Conservation (phyloP, 1,140 invertebrate species). For the Cecropterus lyciades region DNA sequence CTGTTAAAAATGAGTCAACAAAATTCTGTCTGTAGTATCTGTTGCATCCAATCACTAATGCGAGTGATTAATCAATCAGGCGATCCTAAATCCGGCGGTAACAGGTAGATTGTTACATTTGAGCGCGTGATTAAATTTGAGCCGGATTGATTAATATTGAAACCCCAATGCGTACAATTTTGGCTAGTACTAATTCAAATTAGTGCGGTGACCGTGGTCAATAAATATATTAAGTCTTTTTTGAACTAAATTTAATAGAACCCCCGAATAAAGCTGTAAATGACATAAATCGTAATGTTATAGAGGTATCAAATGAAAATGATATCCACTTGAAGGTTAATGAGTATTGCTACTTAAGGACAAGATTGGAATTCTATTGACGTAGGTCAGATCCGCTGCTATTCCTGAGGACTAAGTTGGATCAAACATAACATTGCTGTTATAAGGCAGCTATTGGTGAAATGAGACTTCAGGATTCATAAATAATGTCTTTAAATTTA, state of each 20-base stretch:
- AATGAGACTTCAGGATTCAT: too few species aligned
- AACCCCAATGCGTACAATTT: conserved; percentile 8
- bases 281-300: background rate
- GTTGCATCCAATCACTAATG: conserved; percentile 24
- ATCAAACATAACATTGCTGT: too few species aligned
- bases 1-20: background rate
- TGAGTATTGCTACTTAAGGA: too few species aligned
- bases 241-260: background rate
- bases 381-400: too few species aligned
- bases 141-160: conserved; percentile 15
- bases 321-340: too few species aligned
- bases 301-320: too few species aligned
- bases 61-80: conserved; percentile 27
- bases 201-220: background rate
- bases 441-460: too few species aligned
- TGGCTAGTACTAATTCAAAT: background rate
- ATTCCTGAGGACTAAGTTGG: too few species aligned
- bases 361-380: too few species aligned
- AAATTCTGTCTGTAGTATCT: conserved; percentile 4
- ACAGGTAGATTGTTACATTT: conserved; percentile 36
- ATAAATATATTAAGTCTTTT: too few species aligned
- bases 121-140: conserved; percentile 23
- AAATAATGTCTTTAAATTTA: too few species aligned
- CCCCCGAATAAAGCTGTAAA: too few species aligned
- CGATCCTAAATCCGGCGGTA: conserved; percentile 14